Evolutionary conservation across 2,888 invertebrate species (phyloP), one percentile per base, ranked within the genome.

Genomic region (Drosophila bunnanda): DNA sequence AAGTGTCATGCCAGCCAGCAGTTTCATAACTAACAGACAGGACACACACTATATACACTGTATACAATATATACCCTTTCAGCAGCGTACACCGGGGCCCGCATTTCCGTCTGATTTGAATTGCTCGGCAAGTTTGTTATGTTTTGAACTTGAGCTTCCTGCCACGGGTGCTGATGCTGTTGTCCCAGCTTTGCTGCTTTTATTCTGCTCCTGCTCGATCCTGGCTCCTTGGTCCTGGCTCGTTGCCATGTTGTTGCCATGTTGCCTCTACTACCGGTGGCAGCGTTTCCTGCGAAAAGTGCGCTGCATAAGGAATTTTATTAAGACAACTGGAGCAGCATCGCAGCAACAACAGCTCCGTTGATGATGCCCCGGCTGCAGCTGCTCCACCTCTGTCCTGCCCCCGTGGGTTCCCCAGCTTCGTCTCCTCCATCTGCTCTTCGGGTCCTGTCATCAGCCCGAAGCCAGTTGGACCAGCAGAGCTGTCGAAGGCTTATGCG

Each of bases 91-190:
- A 56, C 73, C 70, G 68, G 54, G 55, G 41, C 28, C 80, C 78
- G 76, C 88, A 83, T 90, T 86, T 90, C 90, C 89, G 79, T 71
- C 75, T 85, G 78, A 89, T 88, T 90, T 89, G 88, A 83, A 83
- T 83, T 78, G 74, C 80, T 75, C 75, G 76, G 68, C 71, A 88
- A 90, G 83, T 89, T 89, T 89, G 88, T 90, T 88, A 76, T 89
- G 84, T 85, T 85, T 83, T 88, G 77, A 89, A 86, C 88, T 88
- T 82, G 74, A 77, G 85, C 79, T 79, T 82, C 79, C 84, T 88
- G 82, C 79, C 67, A 70, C 58, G 73, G 67, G 53, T 69, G 75
- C 60, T 72, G 69, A 50, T 46, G 71, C 44, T 66, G 59, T 66
- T 77, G 58, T 61, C 32, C 69, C n/a, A 22, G 69, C 69, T 39